phyloP scores from a whole-genome alignment of 1,140 invertebrate species.

The Diploscapter pachys region DNA sequence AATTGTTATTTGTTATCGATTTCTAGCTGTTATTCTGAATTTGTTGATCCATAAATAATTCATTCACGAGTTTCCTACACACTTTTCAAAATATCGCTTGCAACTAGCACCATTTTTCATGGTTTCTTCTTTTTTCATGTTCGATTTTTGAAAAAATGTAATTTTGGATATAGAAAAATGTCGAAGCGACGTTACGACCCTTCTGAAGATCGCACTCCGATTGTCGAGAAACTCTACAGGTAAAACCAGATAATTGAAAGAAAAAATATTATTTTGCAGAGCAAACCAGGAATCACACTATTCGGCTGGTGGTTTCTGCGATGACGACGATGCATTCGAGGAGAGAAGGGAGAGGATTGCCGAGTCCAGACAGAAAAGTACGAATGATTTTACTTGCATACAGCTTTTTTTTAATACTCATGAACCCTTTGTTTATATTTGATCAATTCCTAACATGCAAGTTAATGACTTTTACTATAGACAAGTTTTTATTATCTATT shows the following conservation, averaged over 20 bases:
- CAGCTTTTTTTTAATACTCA: constrained; percentile 1
- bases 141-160: too few species aligned
- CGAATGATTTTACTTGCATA: background rate
- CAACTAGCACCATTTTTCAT: too few species aligned
- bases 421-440: background rate
- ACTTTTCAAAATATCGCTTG: too few species aligned
- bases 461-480: background rate
- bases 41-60: too few species aligned
- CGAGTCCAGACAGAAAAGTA: constrained; percentile 30
- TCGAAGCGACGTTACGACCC: constrained; percentile 25
- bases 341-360: constrained; percentile 31
- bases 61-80: too few species aligned
- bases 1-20: too few species aligned
- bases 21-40: too few species aligned
- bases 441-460: background rate
- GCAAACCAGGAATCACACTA: constrained; percentile 14
- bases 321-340: constrained; percentile 30
- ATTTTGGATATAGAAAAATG: background rate
- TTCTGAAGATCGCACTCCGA: constrained; percentile 53
- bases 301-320: constrained; percentile 31
- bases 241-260: background rate
- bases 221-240: constrained; percentile 36
- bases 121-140: too few species aligned
- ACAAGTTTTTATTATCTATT: background rate
- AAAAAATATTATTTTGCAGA: constrained; percentile 16